Evolutionary conservation across 2,113 vertebrate species (phyloP).

Genomic region (Montifringilla adamsi): DNA sequence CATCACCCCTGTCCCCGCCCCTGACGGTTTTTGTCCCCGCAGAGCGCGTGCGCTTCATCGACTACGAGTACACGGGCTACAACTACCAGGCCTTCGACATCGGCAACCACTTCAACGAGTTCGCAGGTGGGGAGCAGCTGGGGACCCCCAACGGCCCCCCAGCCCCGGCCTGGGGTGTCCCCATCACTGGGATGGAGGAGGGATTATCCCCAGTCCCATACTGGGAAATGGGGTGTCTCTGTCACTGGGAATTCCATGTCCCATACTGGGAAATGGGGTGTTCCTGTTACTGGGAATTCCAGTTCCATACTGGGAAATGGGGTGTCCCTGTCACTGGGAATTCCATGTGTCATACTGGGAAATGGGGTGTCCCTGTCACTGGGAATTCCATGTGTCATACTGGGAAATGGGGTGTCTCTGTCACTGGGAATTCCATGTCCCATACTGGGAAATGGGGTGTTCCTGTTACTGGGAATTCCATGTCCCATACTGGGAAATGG

Average conservation of each 20-base stretch:
- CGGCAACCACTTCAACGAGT: conserved; percentile 97
- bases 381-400: too few relatives aligned
- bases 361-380: too few relatives aligned
- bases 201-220: accelerated
- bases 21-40: background rate
- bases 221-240: background rate
- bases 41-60: conserved; percentile 91
- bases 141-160: background rate
- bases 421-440: too few relatives aligned
- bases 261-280: too few relatives aligned
- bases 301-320: too few relatives aligned
- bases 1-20: background rate
- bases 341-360: too few relatives aligned
- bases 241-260: background rate
- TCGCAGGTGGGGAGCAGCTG: conserved; percentile 76
- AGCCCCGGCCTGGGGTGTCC: accelerated
- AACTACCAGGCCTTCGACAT: conserved; percentile 99
- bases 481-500: too few relatives aligned
- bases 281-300: too few relatives aligned
- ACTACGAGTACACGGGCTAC: conserved; percentile 95
- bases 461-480: too few relatives aligned
- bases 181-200: background rate
- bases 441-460: too few relatives aligned
- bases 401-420: too few relatives aligned
- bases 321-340: background rate